Percentiles rank a stretch among this genome's conserved stretches.
These are phyloP conservation scores for Gonocerus acuteangulatus DNA, from an alignment of 2,888 invertebrate genomes.

Conservation along the genomic window DNA sequence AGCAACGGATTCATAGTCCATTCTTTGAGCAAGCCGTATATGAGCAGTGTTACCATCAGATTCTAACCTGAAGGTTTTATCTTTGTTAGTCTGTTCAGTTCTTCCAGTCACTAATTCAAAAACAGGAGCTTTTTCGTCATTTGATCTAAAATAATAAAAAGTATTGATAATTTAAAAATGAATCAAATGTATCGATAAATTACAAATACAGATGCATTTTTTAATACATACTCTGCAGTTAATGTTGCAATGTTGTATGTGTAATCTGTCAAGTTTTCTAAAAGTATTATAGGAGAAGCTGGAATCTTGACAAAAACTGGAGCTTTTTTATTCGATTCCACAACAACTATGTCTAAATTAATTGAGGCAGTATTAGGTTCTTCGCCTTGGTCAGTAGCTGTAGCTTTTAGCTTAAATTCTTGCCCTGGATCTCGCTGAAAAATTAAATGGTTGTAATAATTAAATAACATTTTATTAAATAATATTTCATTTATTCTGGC, in stretches of 20 bases:
- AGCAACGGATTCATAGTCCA: constrained; percentile 78
- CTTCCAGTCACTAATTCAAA: constrained; percentile 75
- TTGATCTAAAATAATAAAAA: constrained; percentile 52
- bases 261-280: constrained; percentile 68
- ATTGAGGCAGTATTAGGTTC: constrained; percentile 58
- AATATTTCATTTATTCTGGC: not conserved
- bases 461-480: not conserved
- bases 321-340: constrained; percentile 78
- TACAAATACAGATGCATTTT: not conserved
- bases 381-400: constrained; percentile 69
- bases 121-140: constrained; percentile 56
- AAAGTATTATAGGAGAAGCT: constrained; percentile 52
- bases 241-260: constrained; percentile 61
- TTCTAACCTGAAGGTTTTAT: constrained; percentile 58
- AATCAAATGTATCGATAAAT: not conserved
- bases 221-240: constrained; percentile 57
- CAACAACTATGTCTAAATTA: constrained; percentile 73
- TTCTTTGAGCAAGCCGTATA: constrained; percentile 64
- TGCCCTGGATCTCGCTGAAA: constrained; percentile 55
- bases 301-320: constrained; percentile 62
- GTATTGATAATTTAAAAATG: not conserved
- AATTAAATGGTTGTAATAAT: constrained; percentile 23
- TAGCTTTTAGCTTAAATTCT: constrained; percentile 62
- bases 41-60: constrained; percentile 62
- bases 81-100: constrained; percentile 78